These are phyloP conservation scores for Tretioscincus oriximinensis DNA, from an alignment of 2,113 vertebrate species.

Conservation along the genomic window DNA sequence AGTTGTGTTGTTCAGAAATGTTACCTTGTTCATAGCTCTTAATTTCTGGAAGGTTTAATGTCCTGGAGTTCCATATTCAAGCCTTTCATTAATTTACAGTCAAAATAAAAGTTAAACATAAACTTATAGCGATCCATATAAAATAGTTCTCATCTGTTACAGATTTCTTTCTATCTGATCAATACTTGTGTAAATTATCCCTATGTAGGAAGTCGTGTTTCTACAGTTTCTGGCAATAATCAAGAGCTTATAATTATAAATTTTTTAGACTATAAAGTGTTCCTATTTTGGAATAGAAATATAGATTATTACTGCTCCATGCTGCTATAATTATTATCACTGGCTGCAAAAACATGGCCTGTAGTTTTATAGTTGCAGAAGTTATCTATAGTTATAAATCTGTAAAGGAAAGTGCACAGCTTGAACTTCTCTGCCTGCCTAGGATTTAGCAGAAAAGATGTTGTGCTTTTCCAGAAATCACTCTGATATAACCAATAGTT, in stretches of 20 bases:
- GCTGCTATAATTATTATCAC: constrained; percentile 48
- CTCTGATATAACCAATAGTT: constrained; percentile 3
- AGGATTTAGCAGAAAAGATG: constrained; percentile 24
- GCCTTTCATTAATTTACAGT: constrained; percentile 20
- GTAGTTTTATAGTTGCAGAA: constrained; percentile 31
- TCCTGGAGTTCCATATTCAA: constrained; percentile 6
- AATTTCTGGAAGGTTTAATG: constrained; percentile 3
- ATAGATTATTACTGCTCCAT: constrained; percentile 41
- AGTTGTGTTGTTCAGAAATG: background rate
- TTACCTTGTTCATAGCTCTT: constrained; percentile 19
- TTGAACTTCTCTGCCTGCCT: constrained; percentile 27
- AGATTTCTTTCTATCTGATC: background rate
- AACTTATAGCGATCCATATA: background rate
- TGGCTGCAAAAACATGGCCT: constrained; percentile 9
- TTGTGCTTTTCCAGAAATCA: background rate
- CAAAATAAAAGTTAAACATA: constrained; percentile 34
- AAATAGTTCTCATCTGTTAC: constrained; percentile 10
- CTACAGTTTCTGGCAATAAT: constrained; percentile 30
- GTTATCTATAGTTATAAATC: constrained; percentile 48
- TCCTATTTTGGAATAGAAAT: constrained; percentile 39
- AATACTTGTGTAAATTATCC: constrained; percentile 21
- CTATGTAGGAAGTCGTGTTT: constrained; percentile 33
- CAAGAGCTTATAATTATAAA: constrained; percentile 40
- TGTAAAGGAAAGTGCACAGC: constrained; percentile 30
- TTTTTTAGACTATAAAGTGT: constrained; percentile 25